Evolutionary conservation across 2,797 vertebrate genomes (phyloP).

Genomic region (Anas flavirostris): DNA sequence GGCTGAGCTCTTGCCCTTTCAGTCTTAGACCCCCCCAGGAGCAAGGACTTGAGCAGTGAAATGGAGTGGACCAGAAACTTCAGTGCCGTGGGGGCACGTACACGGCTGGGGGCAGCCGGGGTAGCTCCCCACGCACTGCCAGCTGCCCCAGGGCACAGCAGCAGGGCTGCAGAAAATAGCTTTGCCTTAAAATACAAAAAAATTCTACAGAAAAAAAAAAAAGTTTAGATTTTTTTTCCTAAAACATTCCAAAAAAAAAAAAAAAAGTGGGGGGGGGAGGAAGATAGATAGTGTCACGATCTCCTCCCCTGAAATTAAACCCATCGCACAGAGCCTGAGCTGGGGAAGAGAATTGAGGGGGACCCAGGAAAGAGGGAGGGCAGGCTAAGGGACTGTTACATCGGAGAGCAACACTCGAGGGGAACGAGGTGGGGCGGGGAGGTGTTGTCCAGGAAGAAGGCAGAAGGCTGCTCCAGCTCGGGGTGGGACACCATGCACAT

Average conservation of each 20-base stretch:
- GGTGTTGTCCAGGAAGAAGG: background rate
- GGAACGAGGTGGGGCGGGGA: background rate
- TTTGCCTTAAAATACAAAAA: constrained; percentile 78
- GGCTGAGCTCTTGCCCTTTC: background rate
- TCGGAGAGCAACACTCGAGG: background rate
- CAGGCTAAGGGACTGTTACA: background rate
- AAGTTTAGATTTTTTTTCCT: constrained; percentile 64
- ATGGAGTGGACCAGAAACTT: constrained; percentile 62
- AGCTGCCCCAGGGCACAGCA: constrained; percentile 27
- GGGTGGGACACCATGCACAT: constrained; percentile 35
- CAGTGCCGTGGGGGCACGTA: background rate
- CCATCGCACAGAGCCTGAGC: constrained; percentile 15
- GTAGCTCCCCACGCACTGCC: background rate
- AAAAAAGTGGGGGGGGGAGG: background rate
- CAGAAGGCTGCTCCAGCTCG: constrained; percentile 36
- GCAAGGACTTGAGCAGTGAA: constrained; percentile 32
- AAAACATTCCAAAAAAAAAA: constrained; percentile 43
- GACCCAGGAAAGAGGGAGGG: background rate
- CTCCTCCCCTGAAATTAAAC: constrained; percentile 60
- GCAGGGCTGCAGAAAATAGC: constrained; percentile 68
- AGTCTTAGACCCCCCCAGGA: background rate
- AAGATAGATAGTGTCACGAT: constrained; percentile 19
- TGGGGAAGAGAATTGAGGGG: constrained; percentile 4
- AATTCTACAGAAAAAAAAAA: constrained; percentile 78
- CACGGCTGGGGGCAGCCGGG: background rate